Base-by-base conservation (phyloP, 2,888 invertebrate species). In the Deilephila elpenor region DNA sequence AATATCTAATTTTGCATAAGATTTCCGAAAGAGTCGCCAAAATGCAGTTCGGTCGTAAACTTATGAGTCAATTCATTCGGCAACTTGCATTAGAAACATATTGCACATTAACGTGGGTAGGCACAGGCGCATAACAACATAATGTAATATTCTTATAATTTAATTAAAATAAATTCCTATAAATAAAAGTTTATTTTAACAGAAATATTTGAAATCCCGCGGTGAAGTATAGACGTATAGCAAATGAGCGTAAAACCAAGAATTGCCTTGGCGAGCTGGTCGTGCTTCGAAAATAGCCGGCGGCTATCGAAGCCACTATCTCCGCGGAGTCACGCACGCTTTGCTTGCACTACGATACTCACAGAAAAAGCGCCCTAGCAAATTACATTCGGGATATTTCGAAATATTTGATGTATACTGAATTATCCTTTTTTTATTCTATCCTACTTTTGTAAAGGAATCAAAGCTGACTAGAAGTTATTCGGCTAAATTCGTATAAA, bases 221-320 rank as follows among this genome's bases (percentile, higher is more conserved):
- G 5, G 25, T 67, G 44, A 19, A 59, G 19, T 56, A 64, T 59
- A 32, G 29, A 62, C 71, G 19, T 70, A 59, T 72, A 74, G 73
- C 72, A 74, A 77, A 78, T 64, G 34, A 78, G 76, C 77, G 72
- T 79, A 76, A 67, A 79, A 78, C 74, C 78, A 79, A 79, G 77
- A 76, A 77, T 78, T 73, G 78, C 79, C 77, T 80, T 78, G 75
- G 75, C 74, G 76, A 79, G 78, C 76, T 71, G 77, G 77, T 84
- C 85, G 86, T 87, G 85, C 79, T 82, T 84, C 80, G 77, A 82
- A 84, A 84, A 86, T 82, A 81, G 79, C 80, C 78, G 71, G 73
- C 76, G 79, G 81, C 78, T 81, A 80, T 81, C 80, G 73, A 76
- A 73, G 71, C 73, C 72, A 64, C 79, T 79, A 80, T 81, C 81